Evolutionary conservation across 2,113 vertebrate genomes (phyloP).

Genomic region (Thymallus thymallus): DNA sequence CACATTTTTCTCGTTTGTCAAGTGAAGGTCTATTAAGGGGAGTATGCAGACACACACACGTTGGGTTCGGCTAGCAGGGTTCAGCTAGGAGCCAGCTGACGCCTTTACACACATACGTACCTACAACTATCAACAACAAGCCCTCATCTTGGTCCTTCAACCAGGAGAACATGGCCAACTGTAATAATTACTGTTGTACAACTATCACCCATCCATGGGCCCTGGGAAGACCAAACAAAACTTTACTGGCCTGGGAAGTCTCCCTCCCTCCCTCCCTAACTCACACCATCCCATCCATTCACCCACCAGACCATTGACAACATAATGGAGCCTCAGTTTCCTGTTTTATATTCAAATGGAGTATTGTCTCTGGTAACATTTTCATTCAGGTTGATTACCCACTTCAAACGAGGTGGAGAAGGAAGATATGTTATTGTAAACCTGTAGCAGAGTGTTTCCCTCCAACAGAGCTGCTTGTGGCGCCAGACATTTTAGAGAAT

Average conservation of each 20-base stretch:
- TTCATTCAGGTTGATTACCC: slow-evolving; percentile 32
- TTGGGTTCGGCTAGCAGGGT: no score
- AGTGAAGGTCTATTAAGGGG: no score
- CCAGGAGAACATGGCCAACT: no score
- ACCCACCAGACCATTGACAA: slow-evolving; percentile 26
- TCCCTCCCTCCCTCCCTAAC: slow-evolving; percentile 7
- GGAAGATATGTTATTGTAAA: slow-evolving; percentile 8
- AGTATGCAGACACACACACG: no score
- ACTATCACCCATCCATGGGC: no score
- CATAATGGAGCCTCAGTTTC: slow-evolving; percentile 36
- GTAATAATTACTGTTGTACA: no score
- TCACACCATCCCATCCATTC: slow-evolving; percentile 14
- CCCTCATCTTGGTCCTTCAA: no score
- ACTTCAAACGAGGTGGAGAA: slow-evolving; percentile 13
- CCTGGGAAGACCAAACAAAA: no score
- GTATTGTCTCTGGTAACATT: slow-evolving; percentile 4
- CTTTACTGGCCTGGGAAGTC: slow-evolving; percentile 5
- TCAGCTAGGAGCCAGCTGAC: no score
- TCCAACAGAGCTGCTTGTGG: background rate
- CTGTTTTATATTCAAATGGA: background rate
- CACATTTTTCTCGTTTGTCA: no score
- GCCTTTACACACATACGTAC: no score
- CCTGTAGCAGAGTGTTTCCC: background rate
- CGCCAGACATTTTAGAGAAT: slow-evolving; percentile 28
- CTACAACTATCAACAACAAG: no score